Base-by-base conservation (phyloP, 2,113 vertebrate species). In the Saguinus midas region DNA sequence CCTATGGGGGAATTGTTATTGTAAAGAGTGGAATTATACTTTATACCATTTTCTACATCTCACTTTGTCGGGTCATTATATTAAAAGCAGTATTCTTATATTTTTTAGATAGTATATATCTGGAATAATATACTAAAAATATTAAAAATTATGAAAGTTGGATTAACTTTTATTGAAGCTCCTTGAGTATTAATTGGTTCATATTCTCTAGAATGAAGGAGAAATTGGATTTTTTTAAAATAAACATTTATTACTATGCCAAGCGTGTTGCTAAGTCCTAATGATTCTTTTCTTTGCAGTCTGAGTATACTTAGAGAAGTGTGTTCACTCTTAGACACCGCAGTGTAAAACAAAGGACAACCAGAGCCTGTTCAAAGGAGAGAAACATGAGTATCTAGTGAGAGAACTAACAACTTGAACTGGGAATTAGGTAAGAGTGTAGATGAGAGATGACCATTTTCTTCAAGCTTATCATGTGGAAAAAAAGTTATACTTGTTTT, bases 61-160 rank as follows among this genome's bases (percentile, higher is more conserved):
- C 37, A 32, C 21, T 91, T 92, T 97, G 45, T 83, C n/a, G 66
- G 82, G 12, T 83, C 52, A 79, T 94, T 17, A 78, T 79, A 81
- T 93, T 89, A 91, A 92, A 90, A 75, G 78, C 8, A 88, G 32
- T 40, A 82, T 73, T 82, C 20, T 8, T 90, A 5, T 96, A 64
- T 64, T 87, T 94, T 85, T 86, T 52, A 94, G 90, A 61, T 37
- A 87, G 8, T 50, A 29, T 78, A 58, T 92, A 8, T 48, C 61
- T 95, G 43, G 25, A 95, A 93, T 55, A 91, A 82, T 70, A 82
- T 81, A 92, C 29, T 66, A 12, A 80, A 95, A 82, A 95, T 94
- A 90, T 68, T 90, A 70, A 87, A 90, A 95, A 92, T 68, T 48
- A 70, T 75, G n/a, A 84, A 90, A 61, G 32, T 20, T 80, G 8